Evolutionary conservation across 2,113 vertebrate genomes (phyloP).

Genomic region (Crotophaga sulcirostris): DNA sequence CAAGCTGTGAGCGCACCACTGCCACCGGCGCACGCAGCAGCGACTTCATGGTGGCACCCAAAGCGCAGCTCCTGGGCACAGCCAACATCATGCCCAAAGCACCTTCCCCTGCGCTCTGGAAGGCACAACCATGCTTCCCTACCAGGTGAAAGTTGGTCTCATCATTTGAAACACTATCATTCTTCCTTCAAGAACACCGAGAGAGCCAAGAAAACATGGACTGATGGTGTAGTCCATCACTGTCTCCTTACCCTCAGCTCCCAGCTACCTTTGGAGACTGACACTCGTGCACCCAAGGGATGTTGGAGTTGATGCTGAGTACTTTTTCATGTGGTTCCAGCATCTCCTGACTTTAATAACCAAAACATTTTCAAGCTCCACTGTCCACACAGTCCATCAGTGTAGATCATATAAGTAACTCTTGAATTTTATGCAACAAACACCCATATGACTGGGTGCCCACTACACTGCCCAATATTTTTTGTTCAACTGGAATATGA

Average conservation of each 20-base stretch:
- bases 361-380: not conserved
- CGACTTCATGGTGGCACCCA: not conserved
- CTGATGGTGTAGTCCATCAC: not conserved
- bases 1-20: not conserved
- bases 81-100: not conserved
- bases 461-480: not conserved
- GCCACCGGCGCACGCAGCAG: not conserved
- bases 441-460: not conserved
- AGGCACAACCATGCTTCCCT: not conserved
- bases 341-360: not conserved
- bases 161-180: not conserved
- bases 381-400: not conserved
- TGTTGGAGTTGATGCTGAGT: not conserved
- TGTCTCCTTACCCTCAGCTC: not conserved
- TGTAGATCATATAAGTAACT: not conserved
- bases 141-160: not conserved
- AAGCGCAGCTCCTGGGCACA: fast-evolving
- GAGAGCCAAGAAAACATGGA: not conserved
- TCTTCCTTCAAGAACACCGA: not conserved
- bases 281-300: not conserved
- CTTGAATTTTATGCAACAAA: not conserved
- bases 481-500: not conserved
- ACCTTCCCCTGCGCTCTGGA: not conserved
- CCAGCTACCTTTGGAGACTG: not conserved
- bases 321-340: not conserved